Percentiles rank a stretch among this genome's conserved stretches.
These are phyloP conservation scores for human (Homo sapiens) DNA, from an alignment of 2,113 vertebrate genomes.

Conservation along the genomic window DNA sequence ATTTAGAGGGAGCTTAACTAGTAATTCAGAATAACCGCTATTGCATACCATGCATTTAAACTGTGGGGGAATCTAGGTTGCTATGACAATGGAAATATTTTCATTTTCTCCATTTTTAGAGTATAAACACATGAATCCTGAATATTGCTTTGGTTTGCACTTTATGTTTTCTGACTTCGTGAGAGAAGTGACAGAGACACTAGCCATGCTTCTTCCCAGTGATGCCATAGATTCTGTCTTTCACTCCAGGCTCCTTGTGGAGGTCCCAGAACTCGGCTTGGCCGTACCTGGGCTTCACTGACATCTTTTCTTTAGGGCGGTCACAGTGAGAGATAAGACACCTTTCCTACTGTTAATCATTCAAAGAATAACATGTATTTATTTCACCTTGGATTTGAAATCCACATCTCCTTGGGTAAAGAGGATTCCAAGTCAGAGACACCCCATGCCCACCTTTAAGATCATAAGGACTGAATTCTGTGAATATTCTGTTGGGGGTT, in stretches of 20 bases:
- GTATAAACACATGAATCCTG: background rate
- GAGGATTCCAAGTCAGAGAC: background rate
- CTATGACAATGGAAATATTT: slow-evolving; percentile 51
- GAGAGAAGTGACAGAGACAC: background rate
- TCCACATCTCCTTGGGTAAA: background rate
- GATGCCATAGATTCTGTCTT: accelerated
- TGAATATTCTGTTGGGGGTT: background rate
- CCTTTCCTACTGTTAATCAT: background rate
- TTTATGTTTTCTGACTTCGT: slow-evolving; percentile 37
- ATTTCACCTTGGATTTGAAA: slow-evolving; percentile 37
- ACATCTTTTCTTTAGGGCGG: background rate
- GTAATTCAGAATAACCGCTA: slow-evolving; percentile 26
- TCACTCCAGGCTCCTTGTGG: background rate
- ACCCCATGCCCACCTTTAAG: background rate
- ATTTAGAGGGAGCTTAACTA: slow-evolving; percentile 12
- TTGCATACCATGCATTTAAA: background rate
- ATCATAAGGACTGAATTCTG: background rate
- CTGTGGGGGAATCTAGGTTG: slow-evolving; percentile 34
- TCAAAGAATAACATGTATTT: background rate
- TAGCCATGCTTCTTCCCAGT: background rate
- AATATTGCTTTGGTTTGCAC: background rate
- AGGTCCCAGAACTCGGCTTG: background rate
- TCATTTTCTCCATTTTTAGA: slow-evolving; percentile 22
- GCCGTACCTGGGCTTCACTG: no score
- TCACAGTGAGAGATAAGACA: background rate